A percentile compares a stretch with the other conserved stretches of the same genome.
Conservation (phyloP, 2,797 vertebrate species). For the Sebastolobus alascanus region DNA sequence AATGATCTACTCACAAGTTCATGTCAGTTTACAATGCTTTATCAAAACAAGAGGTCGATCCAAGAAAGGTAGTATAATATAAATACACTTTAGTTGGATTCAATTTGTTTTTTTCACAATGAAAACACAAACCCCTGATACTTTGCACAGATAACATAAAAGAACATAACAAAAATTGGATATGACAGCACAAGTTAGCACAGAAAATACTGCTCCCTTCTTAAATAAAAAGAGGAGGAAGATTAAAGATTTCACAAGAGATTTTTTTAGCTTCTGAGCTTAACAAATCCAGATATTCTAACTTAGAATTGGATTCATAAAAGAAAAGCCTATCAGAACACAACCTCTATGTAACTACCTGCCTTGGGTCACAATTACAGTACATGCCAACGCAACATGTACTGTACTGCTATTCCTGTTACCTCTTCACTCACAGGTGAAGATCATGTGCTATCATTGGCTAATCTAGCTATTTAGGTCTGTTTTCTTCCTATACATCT, state of each 20-base stretch:
- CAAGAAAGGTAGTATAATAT: background rate
- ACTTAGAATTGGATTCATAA: background rate
- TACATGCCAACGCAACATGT: background rate
- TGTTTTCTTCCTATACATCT: conserved; percentile 14
- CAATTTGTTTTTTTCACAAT: background rate
- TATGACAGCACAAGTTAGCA: background rate
- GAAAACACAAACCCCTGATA: background rate
- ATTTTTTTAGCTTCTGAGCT: background rate
- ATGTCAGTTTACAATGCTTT: conserved; percentile 3
- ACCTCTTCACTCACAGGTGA: conserved; percentile 1
- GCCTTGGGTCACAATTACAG: background rate
- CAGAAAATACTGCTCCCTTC: background rate
- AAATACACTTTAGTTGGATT: background rate
- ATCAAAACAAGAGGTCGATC: background rate
- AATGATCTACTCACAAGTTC: conserved; percentile 13
- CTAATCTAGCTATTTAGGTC: background rate
- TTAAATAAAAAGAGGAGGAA: background rate
- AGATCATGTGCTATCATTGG: background rate
- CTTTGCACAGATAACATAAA: too few relatives aligned
- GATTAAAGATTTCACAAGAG: background rate
- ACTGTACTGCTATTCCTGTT: background rate
- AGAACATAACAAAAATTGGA: fast-evolving
- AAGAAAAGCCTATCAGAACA: background rate
- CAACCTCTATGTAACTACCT: background rate
- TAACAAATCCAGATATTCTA: background rate